phyloP scores from a whole-genome alignment of 1,140 invertebrate genomes.

The Tribolium madens region DNA sequence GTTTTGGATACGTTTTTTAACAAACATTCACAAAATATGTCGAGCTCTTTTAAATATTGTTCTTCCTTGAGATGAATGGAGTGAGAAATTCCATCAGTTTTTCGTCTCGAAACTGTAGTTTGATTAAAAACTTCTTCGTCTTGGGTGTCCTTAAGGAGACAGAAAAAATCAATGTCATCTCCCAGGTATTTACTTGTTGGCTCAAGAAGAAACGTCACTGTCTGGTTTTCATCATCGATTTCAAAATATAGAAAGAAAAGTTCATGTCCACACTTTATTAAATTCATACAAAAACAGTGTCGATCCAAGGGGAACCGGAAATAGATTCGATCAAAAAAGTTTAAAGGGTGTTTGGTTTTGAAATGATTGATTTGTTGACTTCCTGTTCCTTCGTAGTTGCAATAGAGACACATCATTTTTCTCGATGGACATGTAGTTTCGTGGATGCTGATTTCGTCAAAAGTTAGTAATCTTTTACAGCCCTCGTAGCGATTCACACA shows the following conservation, averaged over 20 bases:
- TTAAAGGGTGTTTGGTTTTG: not conserved
- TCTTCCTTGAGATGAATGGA: not conserved
- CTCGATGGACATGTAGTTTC: conserved; percentile 2
- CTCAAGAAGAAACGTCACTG: not conserved
- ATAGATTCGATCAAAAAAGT: not conserved
- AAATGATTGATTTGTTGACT: conserved; percentile 12
- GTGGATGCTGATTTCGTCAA: conserved; percentile 10
- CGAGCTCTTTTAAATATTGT: not conserved
- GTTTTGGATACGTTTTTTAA: not conserved
- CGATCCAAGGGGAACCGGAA: not conserved
- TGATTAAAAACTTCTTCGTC: conserved; percentile 3
- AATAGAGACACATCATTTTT: not conserved
- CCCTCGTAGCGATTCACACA: conserved; percentile 37
- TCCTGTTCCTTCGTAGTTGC: conserved; percentile 16
- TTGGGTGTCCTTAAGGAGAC: not conserved
- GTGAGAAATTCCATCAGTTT: conserved; percentile 6
- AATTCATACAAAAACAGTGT: not conserved
- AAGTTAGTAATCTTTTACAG: conserved; percentile 6
- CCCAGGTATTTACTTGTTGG: not conserved
- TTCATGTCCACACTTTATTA: not conserved
- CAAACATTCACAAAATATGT: conserved; percentile 21
- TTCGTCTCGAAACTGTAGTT: not conserved
- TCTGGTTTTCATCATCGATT: not conserved
- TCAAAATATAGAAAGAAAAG: conserved; percentile 10
- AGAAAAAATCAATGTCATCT: conserved; percentile 12